Percentiles rank a stretch among this genome's conserved stretches.
These are phyloP conservation scores for Lamellibrachia satsuma DNA, from an alignment of 2,888 invertebrate species.

Conservation along the genomic window DNA sequence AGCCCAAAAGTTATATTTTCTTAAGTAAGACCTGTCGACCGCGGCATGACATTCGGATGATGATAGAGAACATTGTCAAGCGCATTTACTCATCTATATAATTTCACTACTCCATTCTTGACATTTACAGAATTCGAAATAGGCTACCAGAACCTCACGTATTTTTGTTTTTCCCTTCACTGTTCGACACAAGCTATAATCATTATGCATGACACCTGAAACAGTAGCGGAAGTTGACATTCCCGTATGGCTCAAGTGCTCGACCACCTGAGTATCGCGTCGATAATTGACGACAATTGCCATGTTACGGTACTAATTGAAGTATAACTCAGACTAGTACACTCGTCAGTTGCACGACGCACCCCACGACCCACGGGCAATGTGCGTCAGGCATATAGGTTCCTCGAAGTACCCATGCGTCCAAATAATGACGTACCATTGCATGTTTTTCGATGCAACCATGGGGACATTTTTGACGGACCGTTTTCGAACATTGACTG, in stretches of 20 bases:
- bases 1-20: no score
- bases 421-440: no score
- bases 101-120: background rate
- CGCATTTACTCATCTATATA: background rate
- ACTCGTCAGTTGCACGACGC: no score
- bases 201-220: background rate
- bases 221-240: background rate
- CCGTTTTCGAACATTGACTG: no score
- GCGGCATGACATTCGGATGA: no score
- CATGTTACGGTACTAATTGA: background rate
- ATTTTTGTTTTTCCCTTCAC: background rate
- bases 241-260: background rate
- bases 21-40: no score
- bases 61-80: background rate
- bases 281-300: background rate
- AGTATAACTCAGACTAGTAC: no score
- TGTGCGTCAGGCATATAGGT: no score
- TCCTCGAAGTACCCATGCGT: no score
- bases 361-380: no score
- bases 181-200: background rate
- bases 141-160: background rate
- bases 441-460: no score
- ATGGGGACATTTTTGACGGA: no score
- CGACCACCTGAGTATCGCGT: background rate
- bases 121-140: background rate